Evolutionary conservation across 2,113 vertebrate species (phyloP).

Genomic region (Thalassarche chlororhynchos): DNA sequence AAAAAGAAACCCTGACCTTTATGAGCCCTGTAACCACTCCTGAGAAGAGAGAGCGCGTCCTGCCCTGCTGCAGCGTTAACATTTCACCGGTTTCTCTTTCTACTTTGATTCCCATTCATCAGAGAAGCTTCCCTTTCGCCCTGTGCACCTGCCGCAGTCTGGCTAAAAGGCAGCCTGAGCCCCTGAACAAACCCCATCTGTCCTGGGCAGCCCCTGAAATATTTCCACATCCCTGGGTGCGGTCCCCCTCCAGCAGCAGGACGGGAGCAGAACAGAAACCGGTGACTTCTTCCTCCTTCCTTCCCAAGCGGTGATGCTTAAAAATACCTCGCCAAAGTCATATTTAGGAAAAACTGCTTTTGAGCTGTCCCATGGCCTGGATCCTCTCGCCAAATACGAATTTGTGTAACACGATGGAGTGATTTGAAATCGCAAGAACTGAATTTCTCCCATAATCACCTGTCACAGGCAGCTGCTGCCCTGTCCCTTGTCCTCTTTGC

Average conservation of each 20-base stretch:
- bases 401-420: rapidly evolving
- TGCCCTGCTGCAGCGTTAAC: rapidly evolving
- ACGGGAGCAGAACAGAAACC: neutral
- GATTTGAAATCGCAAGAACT: neutral
- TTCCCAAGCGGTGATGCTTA: neutral
- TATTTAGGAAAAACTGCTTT: neutral
- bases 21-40: neutral
- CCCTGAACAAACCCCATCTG: neutral
- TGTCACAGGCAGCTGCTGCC: neutral
- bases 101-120: neutral
- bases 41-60: neutral
- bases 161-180: neutral
- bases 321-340: neutral
- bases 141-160: neutral
- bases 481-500: neutral
- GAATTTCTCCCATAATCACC: neutral
- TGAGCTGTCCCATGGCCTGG: neutral
- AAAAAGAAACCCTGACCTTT: neutral
- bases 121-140: neutral
- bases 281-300: neutral
- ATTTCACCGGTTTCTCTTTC: neutral
- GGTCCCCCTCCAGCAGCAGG: neutral
- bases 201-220: neutral
- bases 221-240: neutral
- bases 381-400: rapidly evolving